phyloP scores from a whole-genome alignment of 2,113 vertebrate genomes.

The Myrmophylax atrothorax region DNA sequence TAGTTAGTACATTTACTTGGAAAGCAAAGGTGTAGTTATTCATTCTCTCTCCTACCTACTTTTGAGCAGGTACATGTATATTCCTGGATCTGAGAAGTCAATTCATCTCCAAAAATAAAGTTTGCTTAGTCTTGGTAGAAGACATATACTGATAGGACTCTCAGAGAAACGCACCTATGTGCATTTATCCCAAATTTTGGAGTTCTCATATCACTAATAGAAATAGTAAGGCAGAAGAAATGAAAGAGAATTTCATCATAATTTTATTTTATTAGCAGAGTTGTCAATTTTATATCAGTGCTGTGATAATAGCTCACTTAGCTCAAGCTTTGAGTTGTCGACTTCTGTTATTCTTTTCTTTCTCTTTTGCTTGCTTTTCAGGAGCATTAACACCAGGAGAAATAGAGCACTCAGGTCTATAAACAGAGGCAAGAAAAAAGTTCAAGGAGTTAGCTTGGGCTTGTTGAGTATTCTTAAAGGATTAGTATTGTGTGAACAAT shows the following conservation, averaged over 20 bases:
- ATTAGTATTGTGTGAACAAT: conserved; percentile 35
- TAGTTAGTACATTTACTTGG: neutral
- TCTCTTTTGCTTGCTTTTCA: neutral
- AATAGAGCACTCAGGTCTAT: neutral
- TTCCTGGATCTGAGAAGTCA: neutral
- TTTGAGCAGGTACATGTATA: neutral
- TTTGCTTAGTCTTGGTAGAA: neutral
- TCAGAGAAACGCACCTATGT: neutral
- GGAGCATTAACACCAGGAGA: neutral
- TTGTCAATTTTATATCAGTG: neutral
- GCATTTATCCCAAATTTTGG: neutral
- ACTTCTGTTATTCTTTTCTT: conserved; percentile 10
- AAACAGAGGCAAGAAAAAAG: conserved; percentile 40
- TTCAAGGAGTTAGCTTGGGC: conserved; percentile 1
- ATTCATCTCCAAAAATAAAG: neutral
- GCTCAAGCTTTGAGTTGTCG: neutral
- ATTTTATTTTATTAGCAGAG: neutral
- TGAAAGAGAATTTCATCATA: neutral
- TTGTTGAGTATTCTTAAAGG: conserved; percentile 57
- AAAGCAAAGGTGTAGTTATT: neutral
- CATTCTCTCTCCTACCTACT: neutral
- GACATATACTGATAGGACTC: neutral
- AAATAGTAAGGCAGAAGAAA: neutral
- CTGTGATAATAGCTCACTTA: neutral
- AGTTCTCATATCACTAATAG: neutral